Base-by-base conservation (phyloP, 2,113 vertebrate genomes). In the Peucedramus taeniatus region DNA sequence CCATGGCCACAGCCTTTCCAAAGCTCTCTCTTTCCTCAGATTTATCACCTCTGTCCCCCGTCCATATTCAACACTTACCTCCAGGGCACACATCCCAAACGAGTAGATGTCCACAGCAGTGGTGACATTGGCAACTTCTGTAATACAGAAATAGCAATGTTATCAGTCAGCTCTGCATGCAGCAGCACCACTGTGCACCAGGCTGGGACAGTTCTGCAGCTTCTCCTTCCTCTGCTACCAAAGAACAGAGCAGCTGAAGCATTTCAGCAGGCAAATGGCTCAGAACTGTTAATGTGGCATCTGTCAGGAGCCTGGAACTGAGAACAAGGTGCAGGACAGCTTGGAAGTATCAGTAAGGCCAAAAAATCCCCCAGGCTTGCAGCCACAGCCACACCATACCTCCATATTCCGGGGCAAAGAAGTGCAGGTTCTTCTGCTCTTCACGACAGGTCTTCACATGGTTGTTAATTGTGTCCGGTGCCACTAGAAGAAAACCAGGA, bases 31-130 rank as follows among this genome's bases (percentile, higher is more conserved):
- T 15, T 35, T 71, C 51, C 80, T 79, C 71, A 57, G 10, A 27
- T 35, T 47, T 40, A 75, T 44, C 51, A 86, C 78, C 77, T 79
- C 21, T 50, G 7, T 12, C 44, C 31, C 40, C 35, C 7, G 45
- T 20, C 26, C 4, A 2, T 4, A 7, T 18, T 47, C 27, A 7
- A n/a, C 24, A 51, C 98, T 99, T 94, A 99, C 99, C 99, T 99
- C 99, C 97, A 99, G 98, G 53, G 99, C 99, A 97, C 99, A 99
- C 99, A 99, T 99, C 94, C 99, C 99, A 70, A 99, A 99, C 90
- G 99, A 99, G 96, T 99, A 99, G 91, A 99, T 99, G 96, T 99
- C 99, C 97, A 99, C 99, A 11, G 99, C 99, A 37, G 99, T 99
- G 92, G 99, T 99, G 82, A 99, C 99, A 20, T 98, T 98, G 93